These are phyloP conservation scores for Tachysurus fulvidraco DNA, from an alignment of 2,113 vertebrate species.

Conservation along the genomic window DNA sequence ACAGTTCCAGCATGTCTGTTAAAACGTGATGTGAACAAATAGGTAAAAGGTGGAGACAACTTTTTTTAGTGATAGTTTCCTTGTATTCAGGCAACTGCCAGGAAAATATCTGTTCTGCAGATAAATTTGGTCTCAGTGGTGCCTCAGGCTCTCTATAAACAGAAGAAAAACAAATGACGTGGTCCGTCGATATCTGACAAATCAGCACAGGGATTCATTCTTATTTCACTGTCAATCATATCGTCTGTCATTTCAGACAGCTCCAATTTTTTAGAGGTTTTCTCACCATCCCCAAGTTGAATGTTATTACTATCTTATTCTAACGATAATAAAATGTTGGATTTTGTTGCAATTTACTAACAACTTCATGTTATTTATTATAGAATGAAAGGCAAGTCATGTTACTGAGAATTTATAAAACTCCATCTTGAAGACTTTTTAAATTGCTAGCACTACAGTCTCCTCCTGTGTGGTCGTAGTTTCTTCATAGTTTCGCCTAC, in stretches of 20 bases:
- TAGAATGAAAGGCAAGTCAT: neutral
- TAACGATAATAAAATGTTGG: neutral
- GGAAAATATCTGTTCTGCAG: neutral
- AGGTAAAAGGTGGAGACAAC: neutral
- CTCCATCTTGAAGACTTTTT: neutral
- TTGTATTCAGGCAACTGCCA: neutral
- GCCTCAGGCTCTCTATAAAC: neutral
- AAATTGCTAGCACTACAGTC: neutral
- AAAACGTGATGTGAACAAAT: neutral
- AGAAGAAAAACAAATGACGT: neutral
- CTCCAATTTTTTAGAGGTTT: neutral
- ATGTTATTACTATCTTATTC: neutral
- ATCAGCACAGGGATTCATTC: neutral
- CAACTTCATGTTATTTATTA: neutral
- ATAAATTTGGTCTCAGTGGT: neutral
- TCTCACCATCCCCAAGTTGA: neutral
- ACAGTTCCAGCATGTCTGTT: neutral
- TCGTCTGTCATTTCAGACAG: neutral
- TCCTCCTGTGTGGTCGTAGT: constrained; percentile 1
- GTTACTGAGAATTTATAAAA: neutral
- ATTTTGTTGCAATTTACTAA: neutral
- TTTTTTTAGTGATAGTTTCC: neutral
- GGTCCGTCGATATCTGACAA: neutral
- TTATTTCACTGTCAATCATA: constrained; percentile 9
- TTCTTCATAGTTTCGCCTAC: neutral